Base-by-base conservation (phyloP, 2,888 invertebrate genomes). In the Sminthurinus aureus region DNA sequence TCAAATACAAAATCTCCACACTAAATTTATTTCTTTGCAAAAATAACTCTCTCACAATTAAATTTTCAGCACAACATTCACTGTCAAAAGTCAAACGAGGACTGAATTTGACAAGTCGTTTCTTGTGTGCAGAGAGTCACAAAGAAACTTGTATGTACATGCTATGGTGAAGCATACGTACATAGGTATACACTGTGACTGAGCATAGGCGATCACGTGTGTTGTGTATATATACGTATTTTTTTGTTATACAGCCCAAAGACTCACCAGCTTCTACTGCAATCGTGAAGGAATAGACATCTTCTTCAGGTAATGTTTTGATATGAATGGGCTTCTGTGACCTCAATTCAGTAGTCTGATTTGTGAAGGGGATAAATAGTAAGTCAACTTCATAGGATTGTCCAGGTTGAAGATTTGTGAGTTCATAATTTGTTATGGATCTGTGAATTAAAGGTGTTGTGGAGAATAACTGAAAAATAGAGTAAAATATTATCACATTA, bases 181-280 rank as follows among this genome's bases (percentile, higher is more conserved):
- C n/a, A n/a, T n/a, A n/a, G n/a, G n/a, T n/a, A n/a, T n/a, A n/a
- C n/a, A n/a, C n/a, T n/a, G n/a, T n/a, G n/a, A n/a, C n/a, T n/a
- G n/a, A n/a, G n/a, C n/a, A n/a, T n/a, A n/a, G n/a, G n/a, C n/a
- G n/a, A n/a, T n/a, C 0, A 96, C 96, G 82, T 96, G 93, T 91
- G 95, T 96, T 89, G 97, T 96, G 88, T 96, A 95, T 79, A 97
- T 95, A 91, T 94, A 96, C 90, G 96, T 95, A 90, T 96, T 96
- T 86, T 96, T 95, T 0, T 97, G 97, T 88, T 95, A 93, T 0
- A 97, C 97, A 0, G 97, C 94, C 0, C 97, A 97, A 78, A 92
- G 93, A 96, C 96, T 94, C 92, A 18, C 94, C 93, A 0, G 95
- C 94, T 88, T 95, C 95, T 3, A 97, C 93, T 9, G 92, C 92